Evolutionary conservation across 2,888 invertebrate species (phyloP).

Genomic region (Gari tellinella): DNA sequence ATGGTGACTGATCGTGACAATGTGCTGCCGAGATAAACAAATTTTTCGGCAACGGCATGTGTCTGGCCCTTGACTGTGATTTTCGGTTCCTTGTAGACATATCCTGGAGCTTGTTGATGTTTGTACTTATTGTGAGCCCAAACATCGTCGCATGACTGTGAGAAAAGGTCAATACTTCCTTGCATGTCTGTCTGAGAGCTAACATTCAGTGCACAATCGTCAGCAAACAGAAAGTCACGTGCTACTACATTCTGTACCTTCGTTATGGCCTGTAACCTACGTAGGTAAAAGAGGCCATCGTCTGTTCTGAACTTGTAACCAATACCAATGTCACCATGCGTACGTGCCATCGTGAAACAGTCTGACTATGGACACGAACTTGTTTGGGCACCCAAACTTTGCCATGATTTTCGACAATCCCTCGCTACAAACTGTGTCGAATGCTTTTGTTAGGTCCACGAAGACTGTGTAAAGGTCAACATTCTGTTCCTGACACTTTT

Average conservation of each 20-base stretch:
- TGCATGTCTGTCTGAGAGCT: too few relatives aligned
- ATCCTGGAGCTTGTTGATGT: too few relatives aligned
- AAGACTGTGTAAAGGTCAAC: not conserved
- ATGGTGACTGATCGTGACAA: too few relatives aligned
- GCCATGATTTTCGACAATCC: conserved; percentile 2
- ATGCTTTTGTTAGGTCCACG: not conserved
- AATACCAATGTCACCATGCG: not conserved
- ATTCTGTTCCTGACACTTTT: conserved; percentile 7
- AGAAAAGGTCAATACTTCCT: not conserved
- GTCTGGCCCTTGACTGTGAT: too few relatives aligned
- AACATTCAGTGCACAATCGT: too few relatives aligned
- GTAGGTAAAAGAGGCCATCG: not conserved
- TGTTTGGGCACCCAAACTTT: not conserved
- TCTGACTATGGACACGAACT: not conserved
- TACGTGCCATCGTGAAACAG: conserved; percentile 12
- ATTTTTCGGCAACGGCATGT: too few relatives aligned
- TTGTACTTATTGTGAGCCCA: conserved; percentile 1
- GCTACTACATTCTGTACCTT: not conserved
- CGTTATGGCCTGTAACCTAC: not conserved
- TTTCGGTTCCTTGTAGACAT: too few relatives aligned
- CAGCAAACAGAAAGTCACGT: not conserved
- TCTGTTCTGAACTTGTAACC: not conserved
- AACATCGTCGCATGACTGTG: conserved; percentile 4
- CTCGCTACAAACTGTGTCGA: not conserved
- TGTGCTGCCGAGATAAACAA: too few relatives aligned